Conservation (phyloP, 1,140 invertebrate species). For the Anastatus disparis region DNA sequence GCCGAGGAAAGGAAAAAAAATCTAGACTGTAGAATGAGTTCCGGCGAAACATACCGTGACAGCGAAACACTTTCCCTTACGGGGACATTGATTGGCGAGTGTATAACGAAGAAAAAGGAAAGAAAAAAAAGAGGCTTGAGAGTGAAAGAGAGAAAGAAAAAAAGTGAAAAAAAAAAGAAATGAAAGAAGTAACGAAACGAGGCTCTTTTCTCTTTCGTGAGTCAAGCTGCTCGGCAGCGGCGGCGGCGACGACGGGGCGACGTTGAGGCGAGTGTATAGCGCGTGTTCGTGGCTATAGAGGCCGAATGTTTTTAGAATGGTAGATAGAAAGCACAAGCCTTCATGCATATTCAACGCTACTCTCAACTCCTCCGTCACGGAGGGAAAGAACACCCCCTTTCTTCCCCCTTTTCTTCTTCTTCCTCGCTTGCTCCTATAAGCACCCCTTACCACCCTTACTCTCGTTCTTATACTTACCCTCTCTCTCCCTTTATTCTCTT, state of each 20-base stretch:
- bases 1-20: not conserved
- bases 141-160: slow-evolving; percentile 1
- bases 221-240: slow-evolving; percentile 17
- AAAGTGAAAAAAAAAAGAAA: not conserved
- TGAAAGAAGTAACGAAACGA: slow-evolving; percentile 5
- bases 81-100: slow-evolving; percentile 25
- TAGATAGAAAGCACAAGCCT: slow-evolving; percentile 57
- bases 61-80: slow-evolving; percentile 37
- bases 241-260: not conserved
- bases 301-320: slow-evolving; percentile 67
- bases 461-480: slow-evolving; percentile 29
- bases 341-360: slow-evolving; percentile 69
- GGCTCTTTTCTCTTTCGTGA: slow-evolving; percentile 1
- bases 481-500: slow-evolving; percentile 5
- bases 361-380: slow-evolving; percentile 69
- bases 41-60: slow-evolving; percentile 9
- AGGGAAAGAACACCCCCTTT: slow-evolving; percentile 65
- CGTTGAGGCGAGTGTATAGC: slow-evolving; percentile 6
- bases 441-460: slow-evolving; percentile 49
- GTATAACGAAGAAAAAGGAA: not conserved
- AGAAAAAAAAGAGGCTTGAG: not conserved
- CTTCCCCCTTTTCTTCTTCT: slow-evolving; percentile 37
- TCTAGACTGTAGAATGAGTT: slow-evolving; percentile 13
- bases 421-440: slow-evolving; percentile 36
- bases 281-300: slow-evolving; percentile 33